Conservation (phyloP, 1,140 invertebrate species). For the Lordiphosa stackelbergi region DNA sequence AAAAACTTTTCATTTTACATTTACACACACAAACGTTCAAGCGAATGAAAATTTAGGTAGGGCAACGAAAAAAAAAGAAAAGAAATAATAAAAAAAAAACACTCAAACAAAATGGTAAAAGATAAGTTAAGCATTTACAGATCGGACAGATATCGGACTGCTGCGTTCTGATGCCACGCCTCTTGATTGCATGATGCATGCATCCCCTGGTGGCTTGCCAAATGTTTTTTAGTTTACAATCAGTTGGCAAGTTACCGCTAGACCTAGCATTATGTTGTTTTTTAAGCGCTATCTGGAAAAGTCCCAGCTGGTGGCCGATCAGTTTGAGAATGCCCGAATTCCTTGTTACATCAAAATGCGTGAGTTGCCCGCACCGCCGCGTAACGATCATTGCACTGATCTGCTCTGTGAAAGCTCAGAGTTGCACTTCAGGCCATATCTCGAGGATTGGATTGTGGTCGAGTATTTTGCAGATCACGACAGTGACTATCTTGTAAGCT, state of each 20-base stretch:
- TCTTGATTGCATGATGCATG: conserved; percentile 2
- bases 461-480: conserved; percentile 73
- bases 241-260: conserved; percentile 4
- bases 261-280: conserved; percentile 49
- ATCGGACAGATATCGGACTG: conserved; percentile 13
- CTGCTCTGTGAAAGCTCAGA: conserved; percentile 52
- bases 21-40: conserved; percentile 8
- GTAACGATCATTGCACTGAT: conserved; percentile 52
- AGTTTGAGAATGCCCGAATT: conserved; percentile 60
- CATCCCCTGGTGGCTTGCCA: conserved; percentile 4
- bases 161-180: not conserved
- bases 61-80: conserved; percentile 41
- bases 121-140: conserved; percentile 31
- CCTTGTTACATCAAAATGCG: conserved; percentile 71
- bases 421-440: conserved; percentile 48
- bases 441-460: conserved; percentile 67
- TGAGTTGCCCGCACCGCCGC: conserved; percentile 49
- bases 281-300: conserved; percentile 74
- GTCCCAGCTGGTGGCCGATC: conserved; percentile 57
- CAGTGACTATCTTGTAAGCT: conserved; percentile 68
- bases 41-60: conserved; percentile 32
- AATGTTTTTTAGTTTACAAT: conserved; percentile 1
- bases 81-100: conserved; percentile 10
- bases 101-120: conserved; percentile 51
- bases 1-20: conserved; percentile 77